Evolutionary conservation across 2,113 vertebrate species (phyloP).

Genomic region (Cavia aperea): DNA sequence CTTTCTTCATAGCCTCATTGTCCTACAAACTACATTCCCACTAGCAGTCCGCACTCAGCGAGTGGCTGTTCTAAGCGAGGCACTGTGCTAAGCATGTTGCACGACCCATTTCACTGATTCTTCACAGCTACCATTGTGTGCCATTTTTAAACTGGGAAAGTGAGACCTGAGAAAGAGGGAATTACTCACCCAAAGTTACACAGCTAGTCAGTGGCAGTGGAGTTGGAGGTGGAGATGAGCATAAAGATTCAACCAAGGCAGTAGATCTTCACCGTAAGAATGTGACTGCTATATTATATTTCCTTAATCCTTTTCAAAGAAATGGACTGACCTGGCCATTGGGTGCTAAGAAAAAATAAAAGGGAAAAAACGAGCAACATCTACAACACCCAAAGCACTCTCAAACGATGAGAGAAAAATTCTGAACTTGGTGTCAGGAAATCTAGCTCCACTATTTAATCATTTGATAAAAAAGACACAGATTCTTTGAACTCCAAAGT

Average conservation of each 20-base stretch:
- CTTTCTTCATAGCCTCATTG: neutral
- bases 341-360: neutral
- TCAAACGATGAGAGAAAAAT: neutral
- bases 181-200: neutral
- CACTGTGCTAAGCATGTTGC: too few species aligned
- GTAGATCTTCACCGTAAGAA: neutral
- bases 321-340: neutral
- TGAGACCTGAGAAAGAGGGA: neutral
- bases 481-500: neutral
- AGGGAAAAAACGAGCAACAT: neutral
- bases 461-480: neutral
- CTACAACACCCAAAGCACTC: neutral
- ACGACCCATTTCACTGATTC: neutral
- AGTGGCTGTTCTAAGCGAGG: neutral
- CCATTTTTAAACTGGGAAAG: neutral
- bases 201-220: neutral
- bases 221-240: neutral
- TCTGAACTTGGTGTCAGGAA: neutral
- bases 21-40: neutral
- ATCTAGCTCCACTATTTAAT: neutral
- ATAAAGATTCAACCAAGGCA: neutral
- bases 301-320: slow-evolving; percentile 9
- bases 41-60: too few species aligned
- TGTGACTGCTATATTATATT: neutral
- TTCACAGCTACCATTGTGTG: neutral